phyloP scores from a whole-genome alignment of 2,797 vertebrate genomes.

The Pelobates cultripes region DNA sequence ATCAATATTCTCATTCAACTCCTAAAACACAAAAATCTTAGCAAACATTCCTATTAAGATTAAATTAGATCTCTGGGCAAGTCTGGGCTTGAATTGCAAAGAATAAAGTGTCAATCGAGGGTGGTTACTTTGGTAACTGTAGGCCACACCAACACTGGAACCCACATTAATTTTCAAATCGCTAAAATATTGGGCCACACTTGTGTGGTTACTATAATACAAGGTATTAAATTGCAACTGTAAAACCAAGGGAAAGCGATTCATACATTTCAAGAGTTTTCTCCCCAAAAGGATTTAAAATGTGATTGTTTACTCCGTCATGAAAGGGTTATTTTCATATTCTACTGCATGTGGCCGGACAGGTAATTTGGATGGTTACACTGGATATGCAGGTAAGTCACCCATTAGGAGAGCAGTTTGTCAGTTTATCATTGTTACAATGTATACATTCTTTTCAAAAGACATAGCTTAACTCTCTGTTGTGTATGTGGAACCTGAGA shows the following conservation, averaged over 20 bases:
- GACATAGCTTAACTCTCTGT: background rate
- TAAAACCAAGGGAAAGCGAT: background rate
- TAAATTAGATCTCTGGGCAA: constrained; percentile 73
- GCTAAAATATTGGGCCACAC: constrained; percentile 28
- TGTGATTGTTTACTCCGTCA: background rate
- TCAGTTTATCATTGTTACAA: constrained; percentile 22
- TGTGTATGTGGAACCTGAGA: constrained; percentile 24
- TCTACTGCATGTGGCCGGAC: constrained; percentile 30
- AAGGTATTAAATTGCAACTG: background rate
- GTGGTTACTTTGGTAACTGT: constrained; percentile 77
- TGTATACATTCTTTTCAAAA: constrained; percentile 25
- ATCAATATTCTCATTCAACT: background rate
- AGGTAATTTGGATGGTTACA: constrained; percentile 27
- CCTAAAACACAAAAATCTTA: constrained; percentile 30
- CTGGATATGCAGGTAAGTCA: constrained; percentile 64
- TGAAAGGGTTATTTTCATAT: constrained; percentile 2
- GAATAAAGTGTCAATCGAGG: constrained; percentile 50
- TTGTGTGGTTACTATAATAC: constrained; percentile 33
- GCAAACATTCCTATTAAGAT: constrained; percentile 72
- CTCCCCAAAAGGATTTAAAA: background rate
- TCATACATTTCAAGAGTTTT: background rate
- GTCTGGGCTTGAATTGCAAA: constrained; percentile 69
- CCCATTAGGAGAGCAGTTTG: background rate
- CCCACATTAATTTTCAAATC: constrained; percentile 55
- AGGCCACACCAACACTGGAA: constrained; percentile 61